Base-by-base conservation (phyloP, 2,888 invertebrate genomes). In the Colostygia pectinataria region DNA sequence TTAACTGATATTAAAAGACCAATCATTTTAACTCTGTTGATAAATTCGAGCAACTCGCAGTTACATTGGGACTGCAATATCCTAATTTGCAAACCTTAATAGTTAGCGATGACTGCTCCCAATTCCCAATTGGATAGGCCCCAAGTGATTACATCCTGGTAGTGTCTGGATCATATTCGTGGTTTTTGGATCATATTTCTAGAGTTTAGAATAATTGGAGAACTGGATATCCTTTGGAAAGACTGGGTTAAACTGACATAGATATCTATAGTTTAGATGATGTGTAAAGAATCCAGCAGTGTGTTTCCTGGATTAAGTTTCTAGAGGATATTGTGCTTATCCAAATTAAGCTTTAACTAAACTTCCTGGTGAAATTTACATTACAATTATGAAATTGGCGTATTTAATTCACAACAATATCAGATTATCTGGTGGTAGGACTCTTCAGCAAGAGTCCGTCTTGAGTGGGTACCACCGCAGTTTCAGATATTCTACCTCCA, bases 91-190 rank as follows among this genome's bases (percentile, higher is more conserved):
- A 18, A 5, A 42, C 34, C 42, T 48, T 27, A 34, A 28, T 24
- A 38, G 38, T 43, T 47, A 25, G 31, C 31, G 33, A 43, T 23
- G 23, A 41, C 40, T 49, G 53, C 23, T 50, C 49, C 36, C 46
- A 61, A 60, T 58, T 55, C 51, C 38, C 45, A 60, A 60, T 60
- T 53, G 55, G 33, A 25, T 28, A 33, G 14, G 12, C 36, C 42
- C 44, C 48, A 42, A 55, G 36, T 37, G 25, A 53, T 42, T 15
- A 33, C 43, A 50, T 56, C 52, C 56, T 24, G 37, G 29, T 46
- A 46, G n/a, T 4, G 1, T 6, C 5, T 20, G 20, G 20, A 20
- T 20, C 20, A 20, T 20, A 20, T 20, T 20, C 31, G 29, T 37
- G 12, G 18, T 47, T 50, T 47, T 39, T 42, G 49, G 40, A 53